Percentiles rank a stretch among this genome's conserved stretches.
Evolutionary conservation across 2,888 invertebrate genomes (phyloP).

Genomic region (Caenorhabditis imperialis): DNA sequence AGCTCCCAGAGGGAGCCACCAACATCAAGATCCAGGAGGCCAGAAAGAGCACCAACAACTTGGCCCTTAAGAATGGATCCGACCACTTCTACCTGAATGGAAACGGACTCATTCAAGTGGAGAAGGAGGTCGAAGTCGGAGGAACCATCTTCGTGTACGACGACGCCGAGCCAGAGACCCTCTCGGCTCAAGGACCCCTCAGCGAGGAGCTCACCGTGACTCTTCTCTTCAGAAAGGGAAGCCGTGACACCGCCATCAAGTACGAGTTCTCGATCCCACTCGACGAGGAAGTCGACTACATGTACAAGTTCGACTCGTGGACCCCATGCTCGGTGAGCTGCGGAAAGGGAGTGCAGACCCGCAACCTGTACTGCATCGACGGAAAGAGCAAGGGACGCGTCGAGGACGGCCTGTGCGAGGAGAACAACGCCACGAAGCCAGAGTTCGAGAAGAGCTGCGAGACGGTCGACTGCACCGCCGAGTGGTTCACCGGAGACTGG

Average conservation of each 20-base stretch:
- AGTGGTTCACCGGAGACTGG: conserved; percentile 88
- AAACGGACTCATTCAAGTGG: conserved; percentile 92
- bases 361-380: conserved; percentile 88
- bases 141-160: conserved; percentile 91
- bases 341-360: conserved; percentile 89
- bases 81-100: conserved; percentile 93
- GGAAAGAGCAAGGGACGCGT: conserved; percentile 85
- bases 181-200: conserved; percentile 90
- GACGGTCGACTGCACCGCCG: conserved; percentile 76
- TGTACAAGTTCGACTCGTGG: conserved; percentile 88
- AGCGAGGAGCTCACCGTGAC: conserved; percentile 82
- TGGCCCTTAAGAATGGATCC: conserved; percentile 88
- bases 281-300: conserved; percentile 84
- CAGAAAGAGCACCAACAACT: conserved; percentile 89
- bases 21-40: conserved; percentile 88
- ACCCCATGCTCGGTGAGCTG: conserved; percentile 89
- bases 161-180: conserved; percentile 87
- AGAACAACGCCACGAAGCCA: conserved; percentile 85
- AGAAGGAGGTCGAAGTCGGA: conserved; percentile 82
- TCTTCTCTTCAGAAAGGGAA: conserved; percentile 86
- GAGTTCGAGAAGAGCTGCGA: conserved; percentile 79
- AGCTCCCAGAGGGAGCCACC: conserved; percentile 93
- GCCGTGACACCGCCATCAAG: conserved; percentile 83
- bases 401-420: conserved; percentile 85
- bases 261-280: conserved; percentile 93